Evolutionary conservation across 2,888 invertebrate genomes (phyloP).

Genomic region (Apotomis turbidana): DNA sequence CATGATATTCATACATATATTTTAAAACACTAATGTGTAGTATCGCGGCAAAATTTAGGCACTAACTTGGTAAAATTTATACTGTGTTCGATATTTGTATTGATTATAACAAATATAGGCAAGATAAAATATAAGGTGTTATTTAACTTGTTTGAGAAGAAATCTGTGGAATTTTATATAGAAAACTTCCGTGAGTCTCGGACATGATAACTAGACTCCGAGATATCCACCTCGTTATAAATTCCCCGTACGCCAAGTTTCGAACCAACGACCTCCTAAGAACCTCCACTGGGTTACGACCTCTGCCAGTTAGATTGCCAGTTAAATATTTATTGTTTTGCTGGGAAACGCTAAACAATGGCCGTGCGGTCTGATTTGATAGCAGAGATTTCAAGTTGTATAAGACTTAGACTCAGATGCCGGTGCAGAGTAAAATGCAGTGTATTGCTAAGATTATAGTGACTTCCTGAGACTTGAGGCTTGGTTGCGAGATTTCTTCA

Average conservation of each 20-base stretch:
- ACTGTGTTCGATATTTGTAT: too few relatives aligned
- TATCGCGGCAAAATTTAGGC: too few relatives aligned
- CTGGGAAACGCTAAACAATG: slow-evolving; percentile 60
- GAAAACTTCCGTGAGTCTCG: too few relatives aligned
- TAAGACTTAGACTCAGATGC: slow-evolving; percentile 9
- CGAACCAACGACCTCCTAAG: background rate
- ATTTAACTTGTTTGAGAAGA: too few relatives aligned
- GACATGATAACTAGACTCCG: too few relatives aligned
- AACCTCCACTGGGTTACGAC: slow-evolving; percentile 11
- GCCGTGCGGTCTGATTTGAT: slow-evolving; percentile 48
- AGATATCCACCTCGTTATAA: too few relatives aligned
- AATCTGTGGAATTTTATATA: too few relatives aligned
- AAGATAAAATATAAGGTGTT: too few relatives aligned
- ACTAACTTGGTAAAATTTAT: too few relatives aligned
- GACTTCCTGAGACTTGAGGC: background rate
- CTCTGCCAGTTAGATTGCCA: slow-evolving; percentile 41
- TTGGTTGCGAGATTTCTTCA: background rate
- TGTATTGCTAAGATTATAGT: background rate
- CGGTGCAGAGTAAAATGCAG: slow-evolving; percentile 2
- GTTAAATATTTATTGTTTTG: slow-evolving; percentile 37
- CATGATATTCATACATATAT: too few relatives aligned
- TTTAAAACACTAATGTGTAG: too few relatives aligned
- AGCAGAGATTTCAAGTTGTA: slow-evolving; percentile 31
- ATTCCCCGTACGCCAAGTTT: background rate
- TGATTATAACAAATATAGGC: too few relatives aligned